These are phyloP conservation scores for Epistrophe eligans DNA, from an alignment of 2,888 invertebrate species.

Conservation along the genomic window DNA sequence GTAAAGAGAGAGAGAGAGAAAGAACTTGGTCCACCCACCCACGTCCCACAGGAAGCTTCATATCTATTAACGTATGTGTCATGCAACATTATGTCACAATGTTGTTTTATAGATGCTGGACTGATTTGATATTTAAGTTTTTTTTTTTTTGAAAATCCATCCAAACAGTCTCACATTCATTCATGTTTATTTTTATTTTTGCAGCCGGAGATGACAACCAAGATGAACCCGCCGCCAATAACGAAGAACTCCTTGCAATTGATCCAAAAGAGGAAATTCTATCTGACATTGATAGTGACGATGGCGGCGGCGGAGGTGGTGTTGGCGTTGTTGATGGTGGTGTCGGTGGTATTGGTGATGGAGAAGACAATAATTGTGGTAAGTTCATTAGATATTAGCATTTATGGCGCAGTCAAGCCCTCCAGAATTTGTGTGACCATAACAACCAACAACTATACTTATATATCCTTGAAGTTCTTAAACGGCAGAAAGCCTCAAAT, in stretches of 20 bases:
- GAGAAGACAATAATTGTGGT: conserved; percentile 64
- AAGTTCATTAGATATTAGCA: conserved; percentile 51
- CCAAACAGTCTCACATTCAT: not conserved
- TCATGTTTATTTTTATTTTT: conserved; percentile 7
- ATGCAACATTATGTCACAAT: conserved; percentile 33
- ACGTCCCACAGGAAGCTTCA: conserved; percentile 19
- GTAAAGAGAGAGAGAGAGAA: not conserved
- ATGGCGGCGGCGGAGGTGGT: conserved; percentile 39
- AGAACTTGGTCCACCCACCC: not conserved
- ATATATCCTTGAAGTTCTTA: conserved; percentile 50
- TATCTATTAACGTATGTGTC: conserved; percentile 22
- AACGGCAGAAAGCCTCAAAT: conserved; percentile 46
- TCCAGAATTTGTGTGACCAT: conserved; percentile 19
- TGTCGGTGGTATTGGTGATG: conserved; percentile 44
- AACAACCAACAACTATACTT: conserved; percentile 18
- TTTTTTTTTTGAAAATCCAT: not conserved
- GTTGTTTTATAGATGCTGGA: conserved; percentile 8
- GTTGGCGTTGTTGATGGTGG: conserved; percentile 35
- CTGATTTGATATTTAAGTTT: conserved; percentile 10
- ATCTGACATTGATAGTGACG: conserved; percentile 65
- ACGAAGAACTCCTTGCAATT: conserved; percentile 29
- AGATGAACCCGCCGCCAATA: not conserved
- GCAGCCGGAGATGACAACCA: conserved; percentile 51
- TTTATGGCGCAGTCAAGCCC: conserved; percentile 22
- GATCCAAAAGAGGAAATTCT: conserved; percentile 71